A percentile compares a stretch with the other conserved stretches of the same genome.
These are phyloP conservation scores for Drosophila rhopaloa DNA, from an alignment of 1,140 invertebrate genomes.

Conservation along the genomic window DNA sequence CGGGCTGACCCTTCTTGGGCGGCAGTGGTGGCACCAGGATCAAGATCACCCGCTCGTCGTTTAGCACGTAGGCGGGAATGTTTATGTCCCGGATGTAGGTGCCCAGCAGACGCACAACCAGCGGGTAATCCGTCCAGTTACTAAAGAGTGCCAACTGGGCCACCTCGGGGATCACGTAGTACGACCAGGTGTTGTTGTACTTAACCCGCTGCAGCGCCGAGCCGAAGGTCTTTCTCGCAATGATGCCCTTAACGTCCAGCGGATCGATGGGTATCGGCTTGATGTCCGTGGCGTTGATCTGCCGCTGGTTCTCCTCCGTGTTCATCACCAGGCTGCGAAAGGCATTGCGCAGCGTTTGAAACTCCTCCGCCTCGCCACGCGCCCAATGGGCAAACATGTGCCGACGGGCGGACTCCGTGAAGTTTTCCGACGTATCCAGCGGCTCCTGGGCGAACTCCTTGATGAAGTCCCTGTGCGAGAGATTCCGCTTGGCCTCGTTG, in stretches of 20 bases:
- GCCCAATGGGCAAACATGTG: slow-evolving; percentile 84
- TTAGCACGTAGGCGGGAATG: slow-evolving; percentile 71
- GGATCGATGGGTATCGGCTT: slow-evolving; percentile 71
- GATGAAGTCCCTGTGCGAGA: slow-evolving; percentile 68
- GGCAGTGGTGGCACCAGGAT: slow-evolving; percentile 75
- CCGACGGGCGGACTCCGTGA: slow-evolving; percentile 76
- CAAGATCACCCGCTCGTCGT: slow-evolving; percentile 72
- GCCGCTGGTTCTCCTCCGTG: slow-evolving; percentile 57
- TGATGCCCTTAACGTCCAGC: slow-evolving; percentile 58
- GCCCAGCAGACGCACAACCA: slow-evolving; percentile 66
- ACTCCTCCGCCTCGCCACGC: slow-evolving; percentile 68
- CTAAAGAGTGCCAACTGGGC: slow-evolving; percentile 72
- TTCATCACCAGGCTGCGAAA: slow-evolving; percentile 69
- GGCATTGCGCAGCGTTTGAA: slow-evolving; percentile 64
- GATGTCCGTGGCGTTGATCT: slow-evolving; percentile 49
- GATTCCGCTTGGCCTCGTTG: slow-evolving; percentile 68
- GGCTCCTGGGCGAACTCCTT: slow-evolving; percentile 59
- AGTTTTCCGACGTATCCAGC: slow-evolving; percentile 52
- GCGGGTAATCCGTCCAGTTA: slow-evolving; percentile 70
- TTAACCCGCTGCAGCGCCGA: slow-evolving; percentile 65
- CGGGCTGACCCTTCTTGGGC: slow-evolving; percentile 61
- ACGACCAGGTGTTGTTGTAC: slow-evolving; percentile 73
- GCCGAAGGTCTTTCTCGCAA: slow-evolving; percentile 56
- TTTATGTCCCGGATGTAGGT: slow-evolving; percentile 74
- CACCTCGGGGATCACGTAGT: slow-evolving; percentile 79